These are phyloP conservation scores for Pongo abelii DNA, from an alignment of 2,113 vertebrate genomes.

Conservation along the genomic window DNA sequence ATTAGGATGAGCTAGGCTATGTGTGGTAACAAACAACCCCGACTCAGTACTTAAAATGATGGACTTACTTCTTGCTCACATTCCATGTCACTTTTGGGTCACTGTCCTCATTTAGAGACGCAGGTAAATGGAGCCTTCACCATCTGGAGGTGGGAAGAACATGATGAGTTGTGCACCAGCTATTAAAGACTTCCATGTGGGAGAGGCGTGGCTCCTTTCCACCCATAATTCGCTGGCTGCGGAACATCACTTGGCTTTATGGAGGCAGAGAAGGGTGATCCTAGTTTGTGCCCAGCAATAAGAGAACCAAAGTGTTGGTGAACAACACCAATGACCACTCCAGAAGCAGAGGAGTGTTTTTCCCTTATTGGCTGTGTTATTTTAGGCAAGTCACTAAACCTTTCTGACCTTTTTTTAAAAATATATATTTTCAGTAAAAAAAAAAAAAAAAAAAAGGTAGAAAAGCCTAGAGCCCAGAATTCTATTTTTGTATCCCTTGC, in stretches of 20 bases:
- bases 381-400: not conserved
- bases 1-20: not conserved
- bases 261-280: not conserved
- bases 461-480: not conserved
- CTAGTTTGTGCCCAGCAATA: not conserved
- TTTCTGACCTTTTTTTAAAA: not conserved
- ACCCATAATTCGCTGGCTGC: not conserved
- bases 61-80: not conserved
- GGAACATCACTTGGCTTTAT: not conserved
- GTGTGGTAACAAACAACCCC: not conserved
- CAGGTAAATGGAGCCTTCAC: not conserved
- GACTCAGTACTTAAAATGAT: not conserved
- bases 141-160: not conserved
- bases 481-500: not conserved
- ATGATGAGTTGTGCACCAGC: not conserved
- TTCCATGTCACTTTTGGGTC: not conserved
- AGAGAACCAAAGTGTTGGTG: not conserved
- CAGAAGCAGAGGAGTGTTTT: not conserved
- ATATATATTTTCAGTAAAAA: not conserved
- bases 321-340: not conserved
- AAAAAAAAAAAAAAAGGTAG: not conserved
- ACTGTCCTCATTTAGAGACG: not conserved
- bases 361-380: not conserved
- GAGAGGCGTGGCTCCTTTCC: not conserved
- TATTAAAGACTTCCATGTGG: not conserved